Evolutionary conservation across 2,113 vertebrate species (phyloP), one percentile per base, ranked within the genome.

Genomic region (Mungos mungo): DNA sequence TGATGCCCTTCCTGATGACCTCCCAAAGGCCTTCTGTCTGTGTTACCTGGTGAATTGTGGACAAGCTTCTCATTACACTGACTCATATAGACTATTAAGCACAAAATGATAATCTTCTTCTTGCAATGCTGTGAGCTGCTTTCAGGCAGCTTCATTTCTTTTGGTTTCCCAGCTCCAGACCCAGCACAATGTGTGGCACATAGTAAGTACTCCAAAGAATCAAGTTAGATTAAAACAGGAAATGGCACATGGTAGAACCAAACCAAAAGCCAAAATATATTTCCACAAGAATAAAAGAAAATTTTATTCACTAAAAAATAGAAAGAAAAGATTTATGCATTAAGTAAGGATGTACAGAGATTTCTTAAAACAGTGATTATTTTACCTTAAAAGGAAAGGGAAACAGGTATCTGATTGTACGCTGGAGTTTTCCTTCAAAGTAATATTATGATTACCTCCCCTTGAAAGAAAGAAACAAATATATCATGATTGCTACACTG

Each of bases 331-430:
- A 76, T 47, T 47, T 74, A 47, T 68, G 45, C 12, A 82, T 45
- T 71, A 60, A 90, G 3, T 54, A 88, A 91, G 3, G 23, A 11
- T 33, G 3, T 47, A 97, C 23, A 82, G 82, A 52, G 2, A 95
- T 88, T 54, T 92, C 84, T 86, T 86, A 25, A 91, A 85, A 31
- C 35, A 47, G 11, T 60, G 33, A 74, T 86, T 68, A 92, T 82
- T 88, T 96, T 31, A 89, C 54, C 35, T 74, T 94, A 84, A 96
- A 79, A 86, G 23, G 66, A 47, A 94, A 88, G 16, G 5, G 23
- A 79, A 74, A 60, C 15, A 95, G 1, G 7, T 38, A 10, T 96
- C 68, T 95, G 72, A 41, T 80, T 89, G 33, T 79, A 18, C 8
- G 29, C 19, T 79, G n/a, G 76, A 88, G 87, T 63, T 74, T 95